These are phyloP conservation scores for Mylabris phalerata DNA, from an alignment of 1,140 invertebrate species.

Conservation along the genomic window DNA sequence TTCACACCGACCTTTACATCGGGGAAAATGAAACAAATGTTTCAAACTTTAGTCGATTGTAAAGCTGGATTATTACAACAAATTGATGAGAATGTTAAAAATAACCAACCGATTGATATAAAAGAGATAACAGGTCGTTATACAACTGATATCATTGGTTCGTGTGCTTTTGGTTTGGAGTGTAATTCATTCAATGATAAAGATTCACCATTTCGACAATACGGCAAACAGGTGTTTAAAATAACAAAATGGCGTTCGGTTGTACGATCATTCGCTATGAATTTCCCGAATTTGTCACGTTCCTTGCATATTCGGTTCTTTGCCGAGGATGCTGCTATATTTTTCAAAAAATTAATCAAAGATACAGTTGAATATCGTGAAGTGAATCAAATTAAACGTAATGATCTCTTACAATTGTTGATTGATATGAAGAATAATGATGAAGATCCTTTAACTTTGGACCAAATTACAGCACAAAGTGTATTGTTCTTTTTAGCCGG, in stretches of 20 bases:
- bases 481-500: constrained; percentile 54
- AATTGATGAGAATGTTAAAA: neutral
- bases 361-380: constrained; percentile 42
- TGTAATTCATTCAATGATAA: no score
- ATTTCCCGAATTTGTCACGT: no score
- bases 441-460: constrained; percentile 28
- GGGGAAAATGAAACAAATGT: no score
- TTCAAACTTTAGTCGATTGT: neutral
- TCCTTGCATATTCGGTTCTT: neutral
- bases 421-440: constrained; percentile 47
- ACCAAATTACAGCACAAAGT: constrained; percentile 51
- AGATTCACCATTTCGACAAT: constrained; percentile 34
- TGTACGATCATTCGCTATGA: neutral
- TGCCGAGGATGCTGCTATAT: constrained; percentile 13
- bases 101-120: constrained; percentile 26
- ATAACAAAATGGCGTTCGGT: neutral
- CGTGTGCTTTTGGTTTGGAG: neutral
- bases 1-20: no score
- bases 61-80: neutral
- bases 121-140: constrained; percentile 32
- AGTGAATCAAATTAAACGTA: constrained; percentile 40
- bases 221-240: neutral
- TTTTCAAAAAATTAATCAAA: constrained; percentile 30
- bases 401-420: constrained; percentile 49
- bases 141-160: constrained; percentile 12